Evolutionary conservation across 2,888 invertebrate species (phyloP), one percentile per base, ranked within the genome.

Genomic region (Amphipoea oculea): DNA sequence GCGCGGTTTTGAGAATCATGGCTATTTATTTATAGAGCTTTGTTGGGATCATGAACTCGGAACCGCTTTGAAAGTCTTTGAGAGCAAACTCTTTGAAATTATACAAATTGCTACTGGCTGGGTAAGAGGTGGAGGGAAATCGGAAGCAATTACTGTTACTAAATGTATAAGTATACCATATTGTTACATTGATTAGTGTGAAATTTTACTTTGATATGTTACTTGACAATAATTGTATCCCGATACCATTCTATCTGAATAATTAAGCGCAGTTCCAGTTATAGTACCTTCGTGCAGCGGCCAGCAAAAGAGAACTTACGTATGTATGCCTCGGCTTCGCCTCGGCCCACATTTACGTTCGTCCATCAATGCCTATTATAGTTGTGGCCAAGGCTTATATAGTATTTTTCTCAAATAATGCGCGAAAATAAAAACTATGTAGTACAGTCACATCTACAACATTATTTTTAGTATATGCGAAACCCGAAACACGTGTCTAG

Each of bases 51-150:
- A 76, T 11, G 67, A 67, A 68, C 14, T 65, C 77, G 65, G 68
- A 74, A 74, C 40, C 42, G 0, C 51, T 76, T 81, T 51, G 36
- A 68, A 71, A 63, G 42, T 68, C 73, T 76, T 71, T 81, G 73
- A 48, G 51, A 36, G 7, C 42, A 48, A 79, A 72, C 14, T n/a
- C 74, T 83, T 84, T 79, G 71, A 74, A 45, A 69, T 70, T 14
- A n/a, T 40, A 40, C 42, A 69, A 69, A 36, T 70, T 62, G 36
- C 14, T 45, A n/a, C 57, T 42, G n/a, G 20, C 17, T 63, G 4
- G 5, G 29, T 14, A 60, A 6, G n/a, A n/a, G 42, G 29, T 60
- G 9, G 36, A 3, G n/a, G 7, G 51, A 51, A 60, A 40, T 48
- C 20, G 63, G 82, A 70, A 60, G 42, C 57, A 48, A 9, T 60